A percentile compares a stretch with the other conserved stretches of the same genome.
Conservation (phyloP, 2,888 invertebrate genomes). For the Megaustenia siamemsis region DNA sequence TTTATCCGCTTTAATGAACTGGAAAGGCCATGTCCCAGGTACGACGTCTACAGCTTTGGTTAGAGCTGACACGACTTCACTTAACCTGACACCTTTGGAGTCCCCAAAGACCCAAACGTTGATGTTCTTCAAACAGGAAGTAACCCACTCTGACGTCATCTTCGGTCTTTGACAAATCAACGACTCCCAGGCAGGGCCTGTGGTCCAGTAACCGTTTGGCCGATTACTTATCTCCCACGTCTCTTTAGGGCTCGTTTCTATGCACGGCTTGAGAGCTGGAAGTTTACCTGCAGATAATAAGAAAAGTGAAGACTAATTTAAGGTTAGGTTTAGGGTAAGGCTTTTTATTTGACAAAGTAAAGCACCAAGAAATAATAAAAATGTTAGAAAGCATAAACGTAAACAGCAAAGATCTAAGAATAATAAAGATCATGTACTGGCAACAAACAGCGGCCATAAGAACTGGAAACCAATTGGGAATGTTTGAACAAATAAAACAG, state of each 20-base stretch:
- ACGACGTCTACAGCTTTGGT: too few species aligned
- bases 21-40: background rate
- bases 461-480: too few species aligned
- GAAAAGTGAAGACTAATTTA: too few species aligned
- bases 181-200: constrained; percentile 6
- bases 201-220: constrained; percentile 35
- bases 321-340: too few species aligned
- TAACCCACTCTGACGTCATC: background rate
- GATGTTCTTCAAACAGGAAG: constrained; percentile 29
- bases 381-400: too few species aligned
- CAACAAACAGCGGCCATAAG: too few species aligned
- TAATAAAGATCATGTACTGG: too few species aligned
- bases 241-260: background rate
- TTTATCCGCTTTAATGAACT: background rate
- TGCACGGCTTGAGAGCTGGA: constrained; percentile 12
- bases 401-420: too few species aligned
- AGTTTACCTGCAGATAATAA: constrained; percentile 25
- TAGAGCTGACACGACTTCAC: background rate
- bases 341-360: too few species aligned
- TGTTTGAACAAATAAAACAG: too few species aligned
- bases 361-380: too few species aligned
- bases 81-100: constrained; percentile 32
- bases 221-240: constrained; percentile 16
- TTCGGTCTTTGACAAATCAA: constrained; percentile 6
- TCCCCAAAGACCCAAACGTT: constrained; percentile 39